Percentiles rank a stretch among this genome's conserved stretches.
Evolutionary conservation across 2,888 invertebrate species (phyloP).

Genomic region (Cylloceria caligata): DNA sequence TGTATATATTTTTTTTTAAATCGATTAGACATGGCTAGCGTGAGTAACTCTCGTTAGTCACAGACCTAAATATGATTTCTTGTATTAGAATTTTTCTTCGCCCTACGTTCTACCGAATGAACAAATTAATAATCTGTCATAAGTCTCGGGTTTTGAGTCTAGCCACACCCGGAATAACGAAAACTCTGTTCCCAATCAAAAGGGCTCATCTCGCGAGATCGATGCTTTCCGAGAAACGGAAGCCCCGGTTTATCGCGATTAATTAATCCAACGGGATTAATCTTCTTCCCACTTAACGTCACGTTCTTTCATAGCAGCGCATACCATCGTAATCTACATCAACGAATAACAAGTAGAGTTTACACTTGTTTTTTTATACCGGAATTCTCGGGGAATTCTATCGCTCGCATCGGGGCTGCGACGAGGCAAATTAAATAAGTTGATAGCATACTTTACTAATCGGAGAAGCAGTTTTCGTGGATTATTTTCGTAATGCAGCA

Average conservation of each 20-base stretch:
- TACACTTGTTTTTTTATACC: not conserved
- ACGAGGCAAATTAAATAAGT: not conserved
- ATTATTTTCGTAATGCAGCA: not conserved
- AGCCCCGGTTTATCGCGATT: slow-evolving; percentile 61
- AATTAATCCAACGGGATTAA: slow-evolving; percentile 25
- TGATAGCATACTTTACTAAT: not conserved
- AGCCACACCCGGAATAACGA: slow-evolving; percentile 64
- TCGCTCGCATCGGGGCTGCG: not conserved
- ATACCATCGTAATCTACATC: not conserved
- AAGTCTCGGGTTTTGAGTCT: slow-evolving; percentile 4
- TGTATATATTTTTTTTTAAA: too few relatives aligned
- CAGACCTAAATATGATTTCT: not conserved
- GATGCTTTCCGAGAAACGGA: slow-evolving; percentile 73
- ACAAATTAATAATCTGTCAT: slow-evolving; percentile 19
- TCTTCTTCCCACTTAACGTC: slow-evolving; percentile 10
- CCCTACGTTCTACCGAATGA: not conserved
- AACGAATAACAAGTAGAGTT: not conserved
- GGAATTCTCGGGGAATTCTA: slow-evolving; percentile 16
- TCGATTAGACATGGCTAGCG: too few relatives aligned
- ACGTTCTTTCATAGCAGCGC: not conserved
- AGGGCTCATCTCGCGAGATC: slow-evolving; percentile 58
- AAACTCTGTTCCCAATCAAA: slow-evolving; percentile 65
- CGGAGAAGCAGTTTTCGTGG: not conserved
- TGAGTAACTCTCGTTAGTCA: not conserved
- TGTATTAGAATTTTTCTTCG: not conserved